Conservation (phyloP, 2,113 vertebrate genomes). For the Hemicordylus capensis region DNA sequence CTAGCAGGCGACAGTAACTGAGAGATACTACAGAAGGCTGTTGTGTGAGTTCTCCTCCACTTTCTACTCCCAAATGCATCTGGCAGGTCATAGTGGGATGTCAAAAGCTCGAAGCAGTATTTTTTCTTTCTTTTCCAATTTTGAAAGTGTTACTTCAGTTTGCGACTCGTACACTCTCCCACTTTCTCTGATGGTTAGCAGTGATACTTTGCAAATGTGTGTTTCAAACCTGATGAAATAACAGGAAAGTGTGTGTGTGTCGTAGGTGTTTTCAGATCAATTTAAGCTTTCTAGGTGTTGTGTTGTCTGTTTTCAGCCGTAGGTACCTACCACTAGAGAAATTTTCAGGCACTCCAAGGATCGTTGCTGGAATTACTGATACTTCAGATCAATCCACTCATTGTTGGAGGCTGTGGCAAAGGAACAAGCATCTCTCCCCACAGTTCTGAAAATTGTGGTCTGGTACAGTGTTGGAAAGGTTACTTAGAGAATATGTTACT, state of each 20-base stretch:
- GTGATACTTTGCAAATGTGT: not conserved
- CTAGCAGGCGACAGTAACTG: not conserved
- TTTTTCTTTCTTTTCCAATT: not conserved
- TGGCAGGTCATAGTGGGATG: not conserved
- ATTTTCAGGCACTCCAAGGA: not conserved
- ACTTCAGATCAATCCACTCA: not conserved
- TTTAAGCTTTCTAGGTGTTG: not conserved
- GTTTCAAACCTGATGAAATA: not conserved
- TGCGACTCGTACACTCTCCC: not conserved
- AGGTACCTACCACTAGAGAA: no score
- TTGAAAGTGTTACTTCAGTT: not conserved
- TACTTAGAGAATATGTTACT: not conserved
- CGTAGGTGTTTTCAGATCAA: not conserved
- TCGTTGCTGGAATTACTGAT: not conserved
- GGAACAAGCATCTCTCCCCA: not conserved
- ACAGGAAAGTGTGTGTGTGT: not conserved
- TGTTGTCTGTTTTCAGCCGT: not conserved
- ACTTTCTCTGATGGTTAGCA: no score
- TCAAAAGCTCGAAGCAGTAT: not conserved
- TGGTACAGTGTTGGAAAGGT: not conserved
- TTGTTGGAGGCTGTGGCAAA: not conserved
- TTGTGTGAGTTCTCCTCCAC: not conserved
- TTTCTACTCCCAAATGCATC: not conserved
- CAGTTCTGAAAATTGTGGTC: no score
- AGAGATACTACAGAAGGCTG: not conserved